Evolutionary conservation across 2,888 invertebrate genomes (phyloP), one percentile per base, ranked within the genome.

Genomic region (Scaptomyza caliginosa): DNA sequence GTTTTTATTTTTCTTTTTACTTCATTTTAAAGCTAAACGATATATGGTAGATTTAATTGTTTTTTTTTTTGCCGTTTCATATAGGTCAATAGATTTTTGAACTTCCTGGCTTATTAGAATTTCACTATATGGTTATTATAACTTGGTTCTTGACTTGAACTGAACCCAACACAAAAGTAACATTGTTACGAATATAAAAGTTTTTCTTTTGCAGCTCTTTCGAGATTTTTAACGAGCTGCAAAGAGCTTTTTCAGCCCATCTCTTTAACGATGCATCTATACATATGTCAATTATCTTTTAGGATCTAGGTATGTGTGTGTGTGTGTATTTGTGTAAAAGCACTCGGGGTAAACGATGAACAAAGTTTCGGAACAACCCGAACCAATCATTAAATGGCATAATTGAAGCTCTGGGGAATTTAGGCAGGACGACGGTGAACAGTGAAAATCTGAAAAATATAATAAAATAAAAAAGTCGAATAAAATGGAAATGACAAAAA

Each of bases 341-440:
- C 51, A 51, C 34, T 51, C 40, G 38, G 30, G 19, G 19, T 21
- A 49, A 57, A 69, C 43, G 48, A 38, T 36, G 34, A 34, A 30
- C n/a, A 32, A 49, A 54, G 67, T 62, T 60, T 34, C 0, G 13
- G 16, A 54, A 21, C 45, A 30, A 51, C 19, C 59, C 56, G 74
- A 81, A 77, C 79, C 81, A 85, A 82, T 81, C 81, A 81, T 81
- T 81, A 82, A 77, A 77, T 72, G 70, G 74, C 84, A 84, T 84
- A 82, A 82, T 84, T 83, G 81, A 64, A 68, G 79, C 81, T 67
- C 81, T 23, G 66, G 83, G 83, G 81, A 82, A 71, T 80, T 56
- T 69, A 36, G 40, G 40, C 48, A 49, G 50, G 57, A 50, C 26
- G 21, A 46, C 52, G 34, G n/a, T n/a, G n/a, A n/a, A 11, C 17